Conservation (phyloP, 2,113 vertebrate species). For the Lasiurus cinereus region DNA sequence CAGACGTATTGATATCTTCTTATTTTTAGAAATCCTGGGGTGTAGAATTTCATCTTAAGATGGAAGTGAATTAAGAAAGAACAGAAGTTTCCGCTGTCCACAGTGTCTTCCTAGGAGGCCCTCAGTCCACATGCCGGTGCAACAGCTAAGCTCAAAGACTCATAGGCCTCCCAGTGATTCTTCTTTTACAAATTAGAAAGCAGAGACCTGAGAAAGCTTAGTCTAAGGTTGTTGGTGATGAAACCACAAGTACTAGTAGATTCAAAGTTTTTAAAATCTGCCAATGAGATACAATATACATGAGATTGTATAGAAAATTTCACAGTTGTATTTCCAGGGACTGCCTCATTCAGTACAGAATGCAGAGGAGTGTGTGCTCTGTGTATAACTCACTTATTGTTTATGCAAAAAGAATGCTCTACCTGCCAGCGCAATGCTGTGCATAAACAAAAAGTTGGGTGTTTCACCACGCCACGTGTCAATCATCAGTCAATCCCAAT, state of each 20-base stretch:
- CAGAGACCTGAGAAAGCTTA: neutral
- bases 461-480: neutral
- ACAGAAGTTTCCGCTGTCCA: neutral
- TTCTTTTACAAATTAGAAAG: neutral
- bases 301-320: neutral
- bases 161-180: neutral
- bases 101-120: neutral
- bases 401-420: neutral
- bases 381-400: neutral
- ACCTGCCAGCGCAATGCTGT: neutral
- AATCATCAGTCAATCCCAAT: neutral
- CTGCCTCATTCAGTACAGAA: neutral
- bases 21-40: neutral
- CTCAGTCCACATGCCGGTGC: neutral
- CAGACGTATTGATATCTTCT: neutral
- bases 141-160: neutral
- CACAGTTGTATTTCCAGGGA: neutral
- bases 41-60: slow-evolving; percentile 35
- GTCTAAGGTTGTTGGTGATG: neutral
- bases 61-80: neutral
- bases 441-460: neutral
- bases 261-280: neutral
- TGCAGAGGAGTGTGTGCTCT: rapidly evolving
- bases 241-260: neutral
- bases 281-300: neutral